Evolutionary conservation across 2,888 invertebrate species (phyloP), one percentile per base, ranked within the genome.

Genomic region (Tinea trinotella): DNA sequence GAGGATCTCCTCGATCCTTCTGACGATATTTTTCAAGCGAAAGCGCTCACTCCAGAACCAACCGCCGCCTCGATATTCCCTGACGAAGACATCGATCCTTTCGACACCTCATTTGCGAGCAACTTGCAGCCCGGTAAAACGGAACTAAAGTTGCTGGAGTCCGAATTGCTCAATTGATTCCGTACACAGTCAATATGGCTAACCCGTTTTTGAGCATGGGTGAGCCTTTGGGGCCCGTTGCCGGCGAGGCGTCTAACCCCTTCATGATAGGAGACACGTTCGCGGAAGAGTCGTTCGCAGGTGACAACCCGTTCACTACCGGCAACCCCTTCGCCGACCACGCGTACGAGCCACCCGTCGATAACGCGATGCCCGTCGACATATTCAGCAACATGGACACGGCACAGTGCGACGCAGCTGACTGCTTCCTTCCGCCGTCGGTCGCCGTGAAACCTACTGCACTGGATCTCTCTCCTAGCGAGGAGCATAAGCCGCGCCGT

Each of bases 141-240:
- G 0, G 94, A 95, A 74, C 71, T 95, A 0, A 93, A 93, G 66
- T 70, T 93, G 15, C 75, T 95, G 0, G 95, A 94, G 71, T 92
- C 91, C 52, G 94, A 95, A 71, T 84, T 95, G 63, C 61, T 85
- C 61, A 71, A 73, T 50, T 70, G 57, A 61, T 9, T 24, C 13
- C 5, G n/a, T n/a, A n/a, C n/a, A 36, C 34, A 54, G 9, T 3
- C 44, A 88, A 68, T 59, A 92, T 92, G 92, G 93, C 92, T 50
- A 95, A 94, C 86, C 95, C 95, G 17, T 95, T 95, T 69, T 78
- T 95, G 55, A 92, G 93, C 83, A 89, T 89, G 70, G 91, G 89
- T 58, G 93, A 93, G 63, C 88, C 89, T 53, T 70, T 76, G 2
- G 82, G 86, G 20, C 76, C 87, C 3, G 79, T 84, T 24, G 74